Evolutionary conservation across 2,797 vertebrate genomes (phyloP), one percentile per base, ranked within the genome.

Genomic region (Chiloscyllium punctatum): DNA sequence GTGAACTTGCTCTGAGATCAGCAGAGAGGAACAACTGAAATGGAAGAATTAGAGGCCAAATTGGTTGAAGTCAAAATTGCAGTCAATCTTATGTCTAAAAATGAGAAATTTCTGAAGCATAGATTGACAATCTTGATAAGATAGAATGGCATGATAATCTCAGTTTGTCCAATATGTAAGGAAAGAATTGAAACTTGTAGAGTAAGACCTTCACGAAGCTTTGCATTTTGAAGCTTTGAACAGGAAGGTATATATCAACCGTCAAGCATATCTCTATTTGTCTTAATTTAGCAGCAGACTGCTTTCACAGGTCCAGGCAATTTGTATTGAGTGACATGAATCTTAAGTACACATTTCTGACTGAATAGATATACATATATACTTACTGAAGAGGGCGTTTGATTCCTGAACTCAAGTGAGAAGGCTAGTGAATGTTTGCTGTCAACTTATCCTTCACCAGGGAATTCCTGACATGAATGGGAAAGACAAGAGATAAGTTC

Each of bases 141-240:
- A 71, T n/a, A 94, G 71, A 74, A 42, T 92, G 90, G 66, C 66
- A 68, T 21, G 37, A 68, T 68, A 68, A 74, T 72, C 42, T 94
- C 74, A 18, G 11, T 48, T 53, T 33, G 25, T 23, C 37, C 51
- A 42, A 71, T 6, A 69, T 27, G 69, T 68, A 94, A 72, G 30
- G 25, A 62, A 5, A 33, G 87, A 30, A 91, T 16, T 33, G 11
- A 16, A 66, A 57, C 33, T 21, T 13, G 62, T 68, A 21, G 62
- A 69, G 68, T 92, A 92, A 68, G 33, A 21, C 33, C 21, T 68
- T 30, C 21, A n/a, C 16, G 18, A 92, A 92, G 21, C 62, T 69
- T 92, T 92, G 90, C 62, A 92, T 33, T 92, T 68, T 92, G 90
- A 68, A 68, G n/a, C 33, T 92, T 33, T 92, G 90, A 92, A 92